phyloP scores from a whole-genome alignment of 2,888 invertebrate species.

The Andrena dorsata region DNA sequence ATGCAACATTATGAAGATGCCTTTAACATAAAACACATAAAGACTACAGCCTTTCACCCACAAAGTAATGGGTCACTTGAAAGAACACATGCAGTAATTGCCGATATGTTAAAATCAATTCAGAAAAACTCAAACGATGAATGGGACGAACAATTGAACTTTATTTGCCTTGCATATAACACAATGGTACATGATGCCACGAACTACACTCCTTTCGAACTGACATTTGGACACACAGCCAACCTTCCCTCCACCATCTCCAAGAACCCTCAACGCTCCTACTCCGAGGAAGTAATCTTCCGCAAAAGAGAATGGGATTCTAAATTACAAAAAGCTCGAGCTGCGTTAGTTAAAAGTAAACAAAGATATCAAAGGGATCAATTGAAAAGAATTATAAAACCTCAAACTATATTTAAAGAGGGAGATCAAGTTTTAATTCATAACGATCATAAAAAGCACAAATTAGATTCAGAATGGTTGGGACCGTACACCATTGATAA shows the following conservation, averaged over 20 bases:
- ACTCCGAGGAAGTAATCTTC: not conserved
- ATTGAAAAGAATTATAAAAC: not conserved
- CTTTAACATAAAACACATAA: slow-evolving; percentile 8
- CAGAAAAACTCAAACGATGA: not conserved
- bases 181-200: not conserved
- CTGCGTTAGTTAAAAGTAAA: not conserved
- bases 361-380: not conserved
- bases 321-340: not conserved
- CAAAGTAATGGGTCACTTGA: slow-evolving; percentile 4
- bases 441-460: not conserved
- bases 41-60: slow-evolving; percentile 6
- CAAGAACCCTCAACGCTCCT: not conserved
- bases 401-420: not conserved
- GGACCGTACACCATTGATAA: not conserved
- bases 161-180: slow-evolving; percentile 15
- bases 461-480: slow-evolving; percentile 2
- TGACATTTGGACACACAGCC: not conserved
- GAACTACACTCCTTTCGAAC: not conserved
- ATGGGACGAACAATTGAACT: slow-evolving; percentile 1
- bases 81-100: slow-evolving; percentile 15
- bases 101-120: slow-evolving; percentile 9
- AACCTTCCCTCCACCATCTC: not conserved
- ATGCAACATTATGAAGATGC: not conserved
- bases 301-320: not conserved
- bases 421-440: not conserved